These are phyloP conservation scores for Lepilemur ruficaudatus DNA, from an alignment of 2,797 vertebrate genomes.

Conservation along the genomic window DNA sequence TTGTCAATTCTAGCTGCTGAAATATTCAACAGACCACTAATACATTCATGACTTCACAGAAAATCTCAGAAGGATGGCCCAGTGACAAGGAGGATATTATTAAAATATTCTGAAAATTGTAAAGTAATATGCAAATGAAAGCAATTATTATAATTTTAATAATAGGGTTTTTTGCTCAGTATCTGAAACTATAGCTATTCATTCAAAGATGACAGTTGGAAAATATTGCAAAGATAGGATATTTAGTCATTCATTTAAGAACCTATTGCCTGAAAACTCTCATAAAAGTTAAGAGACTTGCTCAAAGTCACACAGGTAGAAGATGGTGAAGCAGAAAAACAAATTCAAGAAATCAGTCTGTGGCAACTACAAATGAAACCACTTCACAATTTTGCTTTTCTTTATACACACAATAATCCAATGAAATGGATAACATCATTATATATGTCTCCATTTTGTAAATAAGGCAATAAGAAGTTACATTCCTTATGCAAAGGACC, in stretches of 20 bases:
- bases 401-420: not conserved
- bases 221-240: not conserved
- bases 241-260: not conserved
- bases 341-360: not conserved
- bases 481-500: not conserved
- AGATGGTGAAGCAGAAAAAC: not conserved
- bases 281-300: not conserved
- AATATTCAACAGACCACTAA: not conserved
- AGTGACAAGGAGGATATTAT: not conserved
- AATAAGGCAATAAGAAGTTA: not conserved
- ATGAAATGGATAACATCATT: not conserved
- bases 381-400: not conserved
- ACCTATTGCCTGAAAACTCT: not conserved
- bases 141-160: not conserved
- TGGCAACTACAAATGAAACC: not conserved
- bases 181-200: not conserved
- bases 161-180: not conserved
- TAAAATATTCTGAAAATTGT: not conserved
- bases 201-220: not conserved
- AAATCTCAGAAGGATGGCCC: not conserved
- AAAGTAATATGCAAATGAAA: not conserved
- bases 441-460: not conserved
- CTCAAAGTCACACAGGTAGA: not conserved
- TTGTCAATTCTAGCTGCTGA: not conserved
- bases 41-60: not conserved